These are phyloP conservation scores for Barnardius zonarius DNA, from an alignment of 2,113 vertebrate genomes.

Conservation along the genomic window DNA sequence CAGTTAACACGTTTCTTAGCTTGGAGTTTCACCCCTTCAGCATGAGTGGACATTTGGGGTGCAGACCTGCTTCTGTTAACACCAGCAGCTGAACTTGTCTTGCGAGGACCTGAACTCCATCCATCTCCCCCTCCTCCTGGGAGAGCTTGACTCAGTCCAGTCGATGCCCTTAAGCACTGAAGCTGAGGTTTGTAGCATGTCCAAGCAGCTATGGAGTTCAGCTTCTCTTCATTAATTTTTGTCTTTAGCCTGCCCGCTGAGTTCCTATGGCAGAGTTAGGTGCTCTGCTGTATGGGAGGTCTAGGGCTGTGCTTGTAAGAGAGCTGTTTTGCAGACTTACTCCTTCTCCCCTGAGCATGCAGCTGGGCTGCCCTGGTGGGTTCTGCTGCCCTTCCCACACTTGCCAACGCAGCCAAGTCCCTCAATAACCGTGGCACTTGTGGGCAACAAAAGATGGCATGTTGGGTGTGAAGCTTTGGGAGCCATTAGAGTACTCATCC, in stretches of 20 bases:
- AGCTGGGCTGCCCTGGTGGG: background rate
- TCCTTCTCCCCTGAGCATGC: background rate
- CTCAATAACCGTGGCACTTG: background rate
- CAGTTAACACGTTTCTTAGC: background rate
- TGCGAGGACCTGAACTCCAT: background rate
- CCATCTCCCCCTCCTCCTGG: background rate
- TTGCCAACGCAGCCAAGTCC: background rate
- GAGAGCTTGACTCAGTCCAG: background rate
- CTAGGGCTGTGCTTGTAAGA: background rate
- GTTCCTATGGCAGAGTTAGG: background rate
- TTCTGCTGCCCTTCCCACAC: background rate
- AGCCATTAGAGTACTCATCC: background rate
- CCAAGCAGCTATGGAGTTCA: background rate
- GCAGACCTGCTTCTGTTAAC: background rate
- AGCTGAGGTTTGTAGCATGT: background rate
- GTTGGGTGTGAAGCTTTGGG: background rate
- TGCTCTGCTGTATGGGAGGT: background rate
- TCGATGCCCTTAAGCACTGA: accelerated
- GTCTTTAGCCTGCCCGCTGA: background rate
- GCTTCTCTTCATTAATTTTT: background rate
- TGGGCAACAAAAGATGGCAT: background rate
- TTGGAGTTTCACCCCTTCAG: background rate
- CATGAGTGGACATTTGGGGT: accelerated
- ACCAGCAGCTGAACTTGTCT: background rate
- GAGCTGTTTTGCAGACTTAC: background rate